Conservation (phyloP, 1,140 invertebrate genomes). For the Gonioctena quinquepunctata region DNA sequence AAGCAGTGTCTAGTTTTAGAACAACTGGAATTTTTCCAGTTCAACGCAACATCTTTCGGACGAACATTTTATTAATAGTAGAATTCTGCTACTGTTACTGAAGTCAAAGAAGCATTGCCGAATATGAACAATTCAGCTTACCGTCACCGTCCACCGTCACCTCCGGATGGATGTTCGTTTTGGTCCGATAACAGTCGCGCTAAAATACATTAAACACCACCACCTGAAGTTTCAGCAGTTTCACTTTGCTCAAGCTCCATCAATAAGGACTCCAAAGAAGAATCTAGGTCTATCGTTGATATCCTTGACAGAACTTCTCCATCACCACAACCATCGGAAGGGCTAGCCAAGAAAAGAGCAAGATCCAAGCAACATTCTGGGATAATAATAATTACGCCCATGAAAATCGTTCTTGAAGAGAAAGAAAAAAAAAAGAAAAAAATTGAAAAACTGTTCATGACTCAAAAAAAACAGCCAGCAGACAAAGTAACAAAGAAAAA, state of each 20-base stretch:
- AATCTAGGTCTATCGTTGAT: no score
- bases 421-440: not conserved
- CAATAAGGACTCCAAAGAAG: no score
- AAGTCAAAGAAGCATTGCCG: no score
- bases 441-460: not conserved
- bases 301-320: no score
- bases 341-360: no score
- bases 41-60: constrained; percentile 9
- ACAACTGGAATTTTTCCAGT: constrained; percentile 8
- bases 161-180: not conserved
- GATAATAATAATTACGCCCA: not conserved
- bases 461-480: not conserved
- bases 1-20: constrained; percentile 16
- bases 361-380: no score
- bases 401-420: not conserved
- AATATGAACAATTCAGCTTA: no score
- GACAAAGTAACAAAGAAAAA: not conserved
- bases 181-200: not conserved
- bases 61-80: constrained; percentile 5
- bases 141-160: not conserved
- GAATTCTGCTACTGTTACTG: no score
- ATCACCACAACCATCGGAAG: no score
- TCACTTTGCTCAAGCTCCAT: no score
- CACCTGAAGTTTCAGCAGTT: no score
- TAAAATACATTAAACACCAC: no score